Base-by-base conservation (phyloP, 1,140 invertebrate species). In the Mya arenaria region DNA sequence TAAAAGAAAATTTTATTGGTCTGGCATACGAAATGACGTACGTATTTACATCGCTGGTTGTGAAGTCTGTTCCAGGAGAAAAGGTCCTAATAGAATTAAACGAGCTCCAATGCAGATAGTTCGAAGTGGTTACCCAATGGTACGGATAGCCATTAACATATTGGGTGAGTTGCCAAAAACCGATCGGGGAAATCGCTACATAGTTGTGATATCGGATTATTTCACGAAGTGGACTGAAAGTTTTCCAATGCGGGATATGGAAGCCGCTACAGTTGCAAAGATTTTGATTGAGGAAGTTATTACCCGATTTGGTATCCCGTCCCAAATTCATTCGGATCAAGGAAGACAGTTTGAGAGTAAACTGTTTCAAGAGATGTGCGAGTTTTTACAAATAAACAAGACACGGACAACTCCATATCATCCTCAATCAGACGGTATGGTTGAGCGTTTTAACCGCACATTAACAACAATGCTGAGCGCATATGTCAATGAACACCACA, bases 281-380 rank as follows among this genome's bases (percentile, higher is more conserved):
- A 84, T 82, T 1, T 81, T 93, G 8, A 86, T 93, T 4, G 60
- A 89, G 48, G 79, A 91, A 32, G 65, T 88, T n/a, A 65, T 93
- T 28, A 87, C 83, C 55, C 69, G 89, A 8, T 90, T 88, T 78
- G 93, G 93, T n/a, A 82, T 89, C 4, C 92, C 93, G 0, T 34
- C 85, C 17, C 72, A 89, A 32, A 80, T 93, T 44, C 84, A 91
- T 36, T 82, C 89, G 0, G 92, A 93, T 84, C 89, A 92, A 79
- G 92, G 91, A 19, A 74, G 58, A 25, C 55, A 88, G 37, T 84
- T 84, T 69, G 73, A 82, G 66, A 71, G 74, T 2, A 23, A 56
- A 15, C 10, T 88, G 1, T 80, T 87, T 23, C 39, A 56, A 52
- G 69, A 83, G 39, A 78, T 85, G 41, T 84, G 78, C 55, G 15